Percentiles rank a stretch among this genome's conserved stretches.
Evolutionary conservation across 1,140 invertebrate genomes (phyloP).

Genomic region (Apocrypta bakeri): DNA sequence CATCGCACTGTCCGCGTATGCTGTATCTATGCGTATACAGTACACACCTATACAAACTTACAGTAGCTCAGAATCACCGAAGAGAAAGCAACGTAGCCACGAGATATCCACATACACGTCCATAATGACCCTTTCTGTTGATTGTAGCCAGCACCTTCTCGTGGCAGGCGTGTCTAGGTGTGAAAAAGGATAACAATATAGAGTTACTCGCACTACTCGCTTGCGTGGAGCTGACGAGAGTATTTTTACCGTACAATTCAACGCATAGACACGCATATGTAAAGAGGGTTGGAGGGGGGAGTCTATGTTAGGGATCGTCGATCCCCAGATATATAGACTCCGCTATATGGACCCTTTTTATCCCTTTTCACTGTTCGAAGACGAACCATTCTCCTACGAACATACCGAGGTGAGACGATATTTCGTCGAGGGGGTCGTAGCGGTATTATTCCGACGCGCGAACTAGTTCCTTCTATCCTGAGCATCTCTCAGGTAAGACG

Average conservation of each 20-base stretch:
- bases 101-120: conserved; percentile 43
- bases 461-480: background rate
- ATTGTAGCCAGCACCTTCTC: conserved; percentile 64
- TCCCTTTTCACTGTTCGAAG: background rate
- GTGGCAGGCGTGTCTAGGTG: conserved; percentile 68
- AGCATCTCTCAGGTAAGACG: background rate
- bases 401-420: background rate
- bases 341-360: conserved; percentile 43
- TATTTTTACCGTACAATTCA: conserved; percentile 59
- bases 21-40: background rate
- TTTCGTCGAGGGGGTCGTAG: conserved; percentile 3
- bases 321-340: background rate
- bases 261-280: conserved; percentile 50
- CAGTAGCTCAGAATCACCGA: background rate
- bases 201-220: conserved; percentile 63
- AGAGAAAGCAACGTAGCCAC: conserved; percentile 26
- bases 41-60: background rate
- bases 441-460: background rate
- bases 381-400: no score
- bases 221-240: conserved; percentile 56
- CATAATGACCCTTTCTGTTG: conserved; percentile 62
- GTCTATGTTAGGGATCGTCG: no score
- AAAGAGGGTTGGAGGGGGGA: conserved; percentile 48
- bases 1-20: no score
- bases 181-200: conserved; percentile 76